Conservation (phyloP, 2,113 vertebrate species). For the Coptodon bakossiorum region DNA sequence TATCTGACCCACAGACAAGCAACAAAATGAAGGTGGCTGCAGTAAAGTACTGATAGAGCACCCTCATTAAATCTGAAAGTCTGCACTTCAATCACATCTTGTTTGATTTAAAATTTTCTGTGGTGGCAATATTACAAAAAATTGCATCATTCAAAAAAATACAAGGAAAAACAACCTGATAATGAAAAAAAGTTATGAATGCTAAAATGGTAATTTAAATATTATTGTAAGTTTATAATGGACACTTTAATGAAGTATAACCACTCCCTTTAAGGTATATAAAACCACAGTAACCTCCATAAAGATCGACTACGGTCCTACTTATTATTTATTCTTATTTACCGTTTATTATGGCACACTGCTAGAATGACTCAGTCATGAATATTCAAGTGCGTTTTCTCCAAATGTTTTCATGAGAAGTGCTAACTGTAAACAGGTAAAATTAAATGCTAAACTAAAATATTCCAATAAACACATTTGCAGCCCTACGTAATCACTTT, state of each 20-base stretch:
- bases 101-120: not conserved
- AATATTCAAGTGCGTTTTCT: not conserved
- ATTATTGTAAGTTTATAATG: not conserved
- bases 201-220: not conserved
- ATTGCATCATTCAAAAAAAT: too few species aligned
- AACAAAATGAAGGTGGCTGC: not conserved
- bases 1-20: not conserved
- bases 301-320: accelerated
- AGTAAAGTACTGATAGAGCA: not conserved
- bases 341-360: not conserved
- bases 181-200: not conserved
- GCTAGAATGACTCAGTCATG: not conserved
- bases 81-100: not conserved
- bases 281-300: not conserved
- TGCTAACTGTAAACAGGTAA: not conserved
- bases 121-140: not conserved
- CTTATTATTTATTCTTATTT: not conserved
- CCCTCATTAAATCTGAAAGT: not conserved
- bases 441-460: not conserved
- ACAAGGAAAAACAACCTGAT: not conserved
- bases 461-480: not conserved
- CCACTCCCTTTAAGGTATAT: not conserved
- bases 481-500: not conserved
- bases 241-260: not conserved
- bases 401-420: not conserved